A percentile compares a stretch with the other conserved stretches of the same genome.
Evolutionary conservation across 2,113 vertebrate genomes (phyloP).

Genomic region (Panurus biarmicus): DNA sequence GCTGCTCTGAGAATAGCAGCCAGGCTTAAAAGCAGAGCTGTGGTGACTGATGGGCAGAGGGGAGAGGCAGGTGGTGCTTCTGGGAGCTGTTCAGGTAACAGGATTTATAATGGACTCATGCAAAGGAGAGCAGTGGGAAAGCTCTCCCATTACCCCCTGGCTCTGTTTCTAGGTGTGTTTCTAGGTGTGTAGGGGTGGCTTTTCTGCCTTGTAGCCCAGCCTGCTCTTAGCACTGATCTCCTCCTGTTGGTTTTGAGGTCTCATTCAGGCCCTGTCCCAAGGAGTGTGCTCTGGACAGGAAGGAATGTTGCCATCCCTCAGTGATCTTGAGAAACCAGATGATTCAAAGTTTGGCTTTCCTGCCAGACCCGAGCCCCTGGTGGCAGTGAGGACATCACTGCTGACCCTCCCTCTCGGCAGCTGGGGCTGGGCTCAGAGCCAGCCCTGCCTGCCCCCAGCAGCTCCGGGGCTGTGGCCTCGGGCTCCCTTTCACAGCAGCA

Average conservation of each 20-base stretch:
- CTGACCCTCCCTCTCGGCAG: neutral
- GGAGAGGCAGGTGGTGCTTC: neutral
- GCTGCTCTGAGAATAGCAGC: conserved; percentile 32
- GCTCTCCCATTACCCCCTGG: neutral
- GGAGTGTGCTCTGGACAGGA: neutral
- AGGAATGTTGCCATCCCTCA: neutral
- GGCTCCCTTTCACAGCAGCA: neutral
- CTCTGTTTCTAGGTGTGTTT: neutral
- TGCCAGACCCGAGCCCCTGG: neutral
- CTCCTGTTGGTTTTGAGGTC: neutral
- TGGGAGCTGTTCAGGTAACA: conserved; percentile 14
- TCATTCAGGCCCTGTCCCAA: accelerated
- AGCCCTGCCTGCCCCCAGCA: conserved; percentile 4
- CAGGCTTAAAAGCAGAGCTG: conserved; percentile 9
- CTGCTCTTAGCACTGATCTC: neutral
- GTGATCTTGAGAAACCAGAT: neutral
- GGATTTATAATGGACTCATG: neutral
- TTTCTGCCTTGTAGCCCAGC: neutral
- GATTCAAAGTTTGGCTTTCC: neutral
- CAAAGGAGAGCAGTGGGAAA: neutral
- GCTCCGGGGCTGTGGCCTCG: neutral
- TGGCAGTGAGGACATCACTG: neutral
- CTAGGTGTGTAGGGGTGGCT: neutral
- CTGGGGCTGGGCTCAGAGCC: neutral
- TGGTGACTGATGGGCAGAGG: conserved; percentile 6